Evolutionary conservation across 2,113 vertebrate species (phyloP), one percentile per base, ranked within the genome.

Genomic region (Falco punctatus): DNA sequence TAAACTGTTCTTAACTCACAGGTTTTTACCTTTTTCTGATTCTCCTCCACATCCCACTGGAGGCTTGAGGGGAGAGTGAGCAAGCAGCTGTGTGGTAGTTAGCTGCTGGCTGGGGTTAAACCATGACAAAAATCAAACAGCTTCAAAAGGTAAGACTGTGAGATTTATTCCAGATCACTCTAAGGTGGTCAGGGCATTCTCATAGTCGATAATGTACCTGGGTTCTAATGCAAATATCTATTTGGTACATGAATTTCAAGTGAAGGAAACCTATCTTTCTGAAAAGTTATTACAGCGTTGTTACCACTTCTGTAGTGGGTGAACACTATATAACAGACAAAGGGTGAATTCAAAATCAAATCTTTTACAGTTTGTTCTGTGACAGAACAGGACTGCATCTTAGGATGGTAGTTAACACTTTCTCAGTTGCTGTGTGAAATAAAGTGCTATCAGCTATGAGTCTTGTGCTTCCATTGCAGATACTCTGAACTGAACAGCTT

Each of bases 371-470:
- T 57, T 67, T 15, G 21, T 62, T 62, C 59, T 42, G 21, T 64
- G 49, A 24, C 33, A 82, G 18, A 19, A 67, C 6, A 82, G n/a
- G 15, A 38, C 15, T 79, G 16, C 19, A 17, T 57, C 21, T 46
- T 18, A 66, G 32, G 13, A 18, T 46, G 18, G 6, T 30, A 15
- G 51, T 35, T 57, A 64, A 48, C 35, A 51, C 7, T 21, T 42
- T 32, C 23, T 82, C 48, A 10, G 21, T 33, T 82, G 32, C 48
- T 67, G 8, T n/a, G 32, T 67, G 70, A 90, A 55, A 61, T 46
- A 23, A 40, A 22, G 13, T 71, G n/a, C 9, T 12, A 44, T 59
- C 40, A 61, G 5, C 35, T 42, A 35, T 0, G 0, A 61, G 28
- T 33, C 59, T 51, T 8, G 1, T 62, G 35, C 15, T 82, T 89